Evolutionary conservation across 2,113 vertebrate species (phyloP), one percentile per base, ranked within the genome.

Genomic region (Perca flavescens): DNA sequence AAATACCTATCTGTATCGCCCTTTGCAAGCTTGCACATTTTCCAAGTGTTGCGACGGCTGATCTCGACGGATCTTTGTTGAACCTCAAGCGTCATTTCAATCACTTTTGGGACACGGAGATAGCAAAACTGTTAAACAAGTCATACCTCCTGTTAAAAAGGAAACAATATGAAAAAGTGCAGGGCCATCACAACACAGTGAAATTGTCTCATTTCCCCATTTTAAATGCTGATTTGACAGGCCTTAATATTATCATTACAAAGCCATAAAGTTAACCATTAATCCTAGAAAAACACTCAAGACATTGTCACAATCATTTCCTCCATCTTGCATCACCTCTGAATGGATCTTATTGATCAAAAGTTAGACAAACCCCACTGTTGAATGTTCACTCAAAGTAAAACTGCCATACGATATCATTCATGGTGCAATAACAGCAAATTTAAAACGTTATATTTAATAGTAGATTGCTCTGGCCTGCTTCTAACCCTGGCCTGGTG

Each of bases 371-470:
- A 58, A 49, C 4, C 22, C 15, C 5, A 40, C 40, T 74, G 67
- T 73, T 67, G 64, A 53, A 63, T 71, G 22, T 58, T 40, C 25
- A n/a, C 49, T 40, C 34, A 49, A 57, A 61, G 28, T 34, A 74
- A 65, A 40, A 43, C 17, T 46, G 22, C 10, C 34, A 50, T 63
- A 8, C 47, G 17, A 61, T 56, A 31, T 16, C 19, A 79, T 34
- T 79, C 11, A 82, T 31, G 57, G 12, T 47, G 22, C 22, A 74
- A 40, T 61, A 47, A 71, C 2, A 80, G 25, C 19, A 16, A 2
- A 69, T 83, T 78, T 57, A 25, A 74, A 36, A 34, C 9, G 3
- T 40, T 54, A 43, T 69, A 82, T 82, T 8, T 22, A 65, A 80
- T 70, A 34, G 17, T 22, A 6, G 0, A 47, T 22, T 19, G 40